A percentile compares a stretch with the other conserved stretches of the same genome.
These are phyloP conservation scores for Egretta garzetta DNA, from an alignment of 2,113 vertebrate species.

Conservation along the genomic window DNA sequence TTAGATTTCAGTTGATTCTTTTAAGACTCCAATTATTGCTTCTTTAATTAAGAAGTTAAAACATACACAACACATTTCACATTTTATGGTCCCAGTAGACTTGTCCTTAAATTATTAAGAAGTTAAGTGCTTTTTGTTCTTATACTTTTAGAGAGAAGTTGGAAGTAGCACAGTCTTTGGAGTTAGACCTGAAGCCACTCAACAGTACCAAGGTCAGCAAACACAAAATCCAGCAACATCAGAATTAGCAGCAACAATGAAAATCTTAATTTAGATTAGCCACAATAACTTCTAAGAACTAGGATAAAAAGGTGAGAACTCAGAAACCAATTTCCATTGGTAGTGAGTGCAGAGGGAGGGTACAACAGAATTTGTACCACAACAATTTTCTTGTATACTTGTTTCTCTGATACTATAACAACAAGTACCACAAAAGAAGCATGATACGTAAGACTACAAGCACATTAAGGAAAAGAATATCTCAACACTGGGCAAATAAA, in stretches of 20 bases:
- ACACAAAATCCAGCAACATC: background rate
- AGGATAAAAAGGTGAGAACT: background rate
- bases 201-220: background rate
- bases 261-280: background rate
- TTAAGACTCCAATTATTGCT: constrained; percentile 12
- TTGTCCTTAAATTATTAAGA: constrained; percentile 55
- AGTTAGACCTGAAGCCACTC: background rate
- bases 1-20: constrained; percentile 2
- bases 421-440: background rate
- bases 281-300: background rate
- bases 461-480: background rate
- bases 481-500: background rate
- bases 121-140: constrained; percentile 1
- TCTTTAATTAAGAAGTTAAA: constrained; percentile 58
- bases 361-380: background rate
- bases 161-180: background rate
- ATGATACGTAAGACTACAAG: background rate
- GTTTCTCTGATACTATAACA: background rate
- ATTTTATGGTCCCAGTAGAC: background rate
- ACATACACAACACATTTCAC: background rate
- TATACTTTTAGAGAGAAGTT: background rate
- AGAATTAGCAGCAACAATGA: background rate
- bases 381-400: background rate
- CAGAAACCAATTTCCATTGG: background rate
- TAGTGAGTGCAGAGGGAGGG: background rate